phyloP scores from a whole-genome alignment of 1,140 invertebrate genomes.

The Daktulosphaira vitifoliae region DNA sequence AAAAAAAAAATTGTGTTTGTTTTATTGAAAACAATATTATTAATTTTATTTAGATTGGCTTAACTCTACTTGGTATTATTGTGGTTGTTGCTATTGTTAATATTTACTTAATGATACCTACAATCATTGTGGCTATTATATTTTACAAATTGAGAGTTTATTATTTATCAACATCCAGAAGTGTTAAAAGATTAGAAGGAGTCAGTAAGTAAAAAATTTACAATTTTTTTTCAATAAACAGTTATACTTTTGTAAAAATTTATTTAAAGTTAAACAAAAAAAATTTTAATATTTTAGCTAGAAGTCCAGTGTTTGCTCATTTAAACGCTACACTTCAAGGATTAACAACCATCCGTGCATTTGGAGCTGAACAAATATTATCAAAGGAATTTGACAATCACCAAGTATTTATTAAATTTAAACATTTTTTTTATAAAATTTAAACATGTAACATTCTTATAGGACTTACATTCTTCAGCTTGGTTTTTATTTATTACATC shows the following conservation, averaged over 20 bases:
- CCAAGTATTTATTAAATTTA: constrained; percentile 48
- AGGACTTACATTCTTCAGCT: constrained; percentile 57
- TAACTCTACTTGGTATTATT: constrained; percentile 57
- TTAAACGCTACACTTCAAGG: constrained; percentile 81
- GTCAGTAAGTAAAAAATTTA: constrained; percentile 47
- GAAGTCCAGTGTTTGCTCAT: constrained; percentile 77
- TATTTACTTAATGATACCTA: constrained; percentile 47
- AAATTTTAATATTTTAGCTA: constrained; percentile 46
- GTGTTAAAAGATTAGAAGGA: constrained; percentile 56
- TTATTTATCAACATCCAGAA: constrained; percentile 55
- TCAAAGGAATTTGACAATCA: constrained; percentile 71
- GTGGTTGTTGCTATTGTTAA: constrained; percentile 47
- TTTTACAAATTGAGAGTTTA: constrained; percentile 49
- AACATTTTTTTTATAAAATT: not conserved
- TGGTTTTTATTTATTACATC: constrained; percentile 66
- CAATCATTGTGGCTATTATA: constrained; percentile 47
- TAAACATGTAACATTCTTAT: not conserved
- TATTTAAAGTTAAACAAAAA: not conserved
- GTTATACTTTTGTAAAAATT: no score
- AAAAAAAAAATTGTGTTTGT: not conserved
- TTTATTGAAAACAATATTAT: no score
- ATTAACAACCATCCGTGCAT: constrained; percentile 80
- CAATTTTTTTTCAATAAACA: no score
- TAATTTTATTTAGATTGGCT: constrained; percentile 43
- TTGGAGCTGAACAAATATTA: constrained; percentile 65